Evolutionary conservation across 2,888 invertebrate species (phyloP), one percentile per base, ranked within the genome.

Genomic region (Standfussiana lucernea): DNA sequence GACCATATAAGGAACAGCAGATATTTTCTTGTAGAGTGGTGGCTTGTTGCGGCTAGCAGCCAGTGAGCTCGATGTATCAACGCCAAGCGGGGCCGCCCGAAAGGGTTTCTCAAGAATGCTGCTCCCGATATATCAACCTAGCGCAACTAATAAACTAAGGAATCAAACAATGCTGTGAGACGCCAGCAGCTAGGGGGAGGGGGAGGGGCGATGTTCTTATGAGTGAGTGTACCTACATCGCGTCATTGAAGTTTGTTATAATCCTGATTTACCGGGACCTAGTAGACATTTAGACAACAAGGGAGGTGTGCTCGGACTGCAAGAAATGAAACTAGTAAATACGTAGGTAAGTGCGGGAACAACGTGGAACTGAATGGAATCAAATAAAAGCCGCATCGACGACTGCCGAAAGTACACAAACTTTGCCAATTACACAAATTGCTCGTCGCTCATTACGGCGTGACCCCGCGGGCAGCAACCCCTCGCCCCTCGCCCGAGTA

Each of bases 371-470:
- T 21, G 40, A 65, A 71, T 42, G 45, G 40, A 78, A 82, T 82
- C 75, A 78, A 80, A 79, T 85, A 82, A 77, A 84, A 84, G 78
- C 85, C 64, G 80, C 80, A 86, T 86, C 82, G 88, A 85, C 76
- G 78, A 81, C 66, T 77, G 81, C 76, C 72, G 80, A 88, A 79
- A 72, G 71, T 68, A 85, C 67, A 74, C 66, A 77, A 83, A 92
- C 91, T 92, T 92, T 88, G 89, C 86, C 91, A 92, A 93, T 92
- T 91, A 92, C 85, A 89, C 88, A 90, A 92, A 93, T 91, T 89
- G 90, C 89, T 88, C 85, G 82, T 84, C 89, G 84, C 89, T 91
- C 89, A 88, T 88, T 87, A 90, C 78, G 65, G 32, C 70, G 70
- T 37, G 45, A 32, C 42, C 72, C 64, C 67, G 68, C 75, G 62